Percentiles rank a stretch among this genome's conserved stretches.
phyloP scores from a whole-genome alignment of 2,888 invertebrate species.

The Eugnorisma glareosa region DNA sequence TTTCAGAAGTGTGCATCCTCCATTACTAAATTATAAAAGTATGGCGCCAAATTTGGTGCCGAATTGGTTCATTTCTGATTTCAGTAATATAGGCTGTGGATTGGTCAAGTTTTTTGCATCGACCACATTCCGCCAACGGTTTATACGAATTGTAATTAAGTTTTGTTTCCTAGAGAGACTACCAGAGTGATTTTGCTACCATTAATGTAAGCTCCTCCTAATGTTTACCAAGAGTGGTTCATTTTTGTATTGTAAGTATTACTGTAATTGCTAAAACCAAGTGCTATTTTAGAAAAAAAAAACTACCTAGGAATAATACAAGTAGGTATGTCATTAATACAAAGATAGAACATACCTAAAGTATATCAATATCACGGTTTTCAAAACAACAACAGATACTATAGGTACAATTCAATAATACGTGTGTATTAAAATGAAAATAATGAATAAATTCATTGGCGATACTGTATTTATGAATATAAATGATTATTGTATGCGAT shows the following conservation, averaged over 20 bases:
- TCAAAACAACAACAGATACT: constrained; percentile 10
- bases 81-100: not conserved
- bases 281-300: not conserved
- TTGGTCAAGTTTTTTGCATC: not conserved
- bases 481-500: constrained; percentile 10
- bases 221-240: not conserved
- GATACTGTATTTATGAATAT: constrained; percentile 25
- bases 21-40: not conserved
- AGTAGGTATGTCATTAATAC: not conserved
- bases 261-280: not conserved
- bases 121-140: not conserved
- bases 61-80: not conserved
- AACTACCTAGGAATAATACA: not conserved
- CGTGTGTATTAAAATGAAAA: constrained; percentile 13
- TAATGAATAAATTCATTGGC: constrained; percentile 26
- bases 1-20: not conserved
- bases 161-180: not conserved
- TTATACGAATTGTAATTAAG: not conserved
- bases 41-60: not conserved
- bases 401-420: constrained; percentile 7
- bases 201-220: not conserved
- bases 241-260: not conserved
- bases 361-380: not conserved
- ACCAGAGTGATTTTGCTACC: not conserved
- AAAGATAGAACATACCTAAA: not conserved